Base-by-base conservation (phyloP, 2,113 vertebrate species). In the Falco punctatus region DNA sequence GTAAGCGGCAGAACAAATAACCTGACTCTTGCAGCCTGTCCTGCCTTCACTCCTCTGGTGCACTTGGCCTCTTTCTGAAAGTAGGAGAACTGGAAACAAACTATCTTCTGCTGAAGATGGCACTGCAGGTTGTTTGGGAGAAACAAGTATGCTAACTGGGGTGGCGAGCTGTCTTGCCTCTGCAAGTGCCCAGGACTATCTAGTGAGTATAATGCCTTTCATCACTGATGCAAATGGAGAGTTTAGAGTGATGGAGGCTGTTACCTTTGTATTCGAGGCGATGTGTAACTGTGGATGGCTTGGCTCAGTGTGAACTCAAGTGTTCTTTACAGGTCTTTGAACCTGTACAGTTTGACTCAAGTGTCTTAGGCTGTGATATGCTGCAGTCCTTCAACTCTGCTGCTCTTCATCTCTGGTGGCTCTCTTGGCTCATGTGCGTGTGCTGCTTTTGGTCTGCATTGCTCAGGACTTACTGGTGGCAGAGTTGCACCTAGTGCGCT, bases 191-290 rank as follows among this genome's bases (percentile, higher is more conserved):
- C 12, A 7, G 85, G 67, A 94, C 71, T 55, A 83, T 55, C 59
- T 81, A 90, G 78, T 0, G 2, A 77, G 55, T 62, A 2, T 7
- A 54, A n/a, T 10, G 71, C 90, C 90, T 96, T 94, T 96, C 90
- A 92, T 95, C 94, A 94, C 40, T 24, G 84, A 90, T 96, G 95
- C 86, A 73, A 93, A 95, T 94, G 67, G 79, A 18, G 64, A 35
- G 27, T 65, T 91, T 20, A 73, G 81, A 80, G 78, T 3, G 0
- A 2, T 13, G 54, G 70, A 62, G 51, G 40, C 38, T 77, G 38
- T 88, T 81, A 58, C 32, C 49, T 30, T 77, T n/a, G 8, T 69
- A 32, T 57, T n/a, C 7, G 62, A 69, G 58, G 19, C 0, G 2
- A 2, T 27, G 17, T 2, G 21, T 38, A 79, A 17, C 67, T 26